Base-by-base conservation (phyloP, 2,113 vertebrate genomes). In the Eclectus roratus region DNA sequence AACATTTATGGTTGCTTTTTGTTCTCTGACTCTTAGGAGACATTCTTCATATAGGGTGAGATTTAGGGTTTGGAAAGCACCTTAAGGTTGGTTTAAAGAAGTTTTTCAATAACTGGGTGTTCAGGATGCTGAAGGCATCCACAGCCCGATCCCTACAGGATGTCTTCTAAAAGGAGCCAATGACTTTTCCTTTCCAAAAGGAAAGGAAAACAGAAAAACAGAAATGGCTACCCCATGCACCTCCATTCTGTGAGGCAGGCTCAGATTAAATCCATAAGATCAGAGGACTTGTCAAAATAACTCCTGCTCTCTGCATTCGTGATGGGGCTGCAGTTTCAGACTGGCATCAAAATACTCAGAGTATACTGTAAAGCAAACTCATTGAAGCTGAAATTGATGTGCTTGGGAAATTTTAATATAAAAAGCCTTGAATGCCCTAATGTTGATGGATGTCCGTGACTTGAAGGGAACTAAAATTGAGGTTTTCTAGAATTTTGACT, bases 21-120 rank as follows among this genome's bases (percentile, higher is more conserved):
- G 1, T 29, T 7, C 0, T 1, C 4, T 21, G 37, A 66, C 11
- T 56, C 4, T 50, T n/a, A 76, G 37, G 24, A 64, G 17, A 43
- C 13, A 29, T 61, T 74, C 50, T 58, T 41, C 80, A 66, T 12
- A 44, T 2, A 64, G 28, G 17, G 7, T 66, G 47, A 86, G 17
- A 80, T 85, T 5, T 61, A 9, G 7, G 10, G 1, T 24, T 37
- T 61, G 43, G 5, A 2, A 56, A 58, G n/a, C 3, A 65, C 56
- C 28, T 41, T 47, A 46, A 85, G 11, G 20, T n/a, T 39, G 8
- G 4, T 47, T 74, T 65, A 33, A 56, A 79, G 7, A 79, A 61
- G 37, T 43, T 47, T 61, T n/a, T 60, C 27, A 24, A 28, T 25
- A 19, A 13, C 61, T 66, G 19, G 6, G 14, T 66, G 29, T 56